A percentile compares a stretch with the other conserved stretches of the same genome.
phyloP scores from a whole-genome alignment of 2,113 vertebrate species.

The Lagopus muta region DNA sequence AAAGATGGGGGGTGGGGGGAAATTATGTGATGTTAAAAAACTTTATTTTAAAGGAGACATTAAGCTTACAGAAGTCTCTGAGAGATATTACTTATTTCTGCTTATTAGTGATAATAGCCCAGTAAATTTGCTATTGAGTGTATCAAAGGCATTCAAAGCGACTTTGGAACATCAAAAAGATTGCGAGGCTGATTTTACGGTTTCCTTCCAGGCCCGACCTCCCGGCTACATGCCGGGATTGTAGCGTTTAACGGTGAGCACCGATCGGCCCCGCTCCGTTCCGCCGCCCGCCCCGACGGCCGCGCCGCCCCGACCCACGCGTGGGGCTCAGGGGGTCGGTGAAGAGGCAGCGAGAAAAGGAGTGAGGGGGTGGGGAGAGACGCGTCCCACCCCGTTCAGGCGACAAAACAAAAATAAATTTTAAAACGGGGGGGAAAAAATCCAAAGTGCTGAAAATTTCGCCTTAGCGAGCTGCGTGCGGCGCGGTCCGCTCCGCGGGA shows the following conservation, averaged over 20 bases:
- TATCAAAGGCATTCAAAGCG: constrained; percentile 66
- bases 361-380: neutral
- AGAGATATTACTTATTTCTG: constrained; percentile 69
- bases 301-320: neutral
- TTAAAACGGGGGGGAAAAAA: too few species aligned
- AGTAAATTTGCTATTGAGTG: constrained; percentile 63
- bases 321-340: neutral
- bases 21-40: constrained; percentile 41
- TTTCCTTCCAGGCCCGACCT: constrained; percentile 64
- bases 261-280: neutral
- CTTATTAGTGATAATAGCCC: constrained; percentile 68
- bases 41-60: constrained; percentile 56
- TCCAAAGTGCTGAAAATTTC: accelerated
- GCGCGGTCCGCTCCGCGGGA: neutral
- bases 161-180: constrained; percentile 70
- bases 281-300: neutral
- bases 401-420: accelerated
- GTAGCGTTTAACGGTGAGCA: constrained; percentile 33
- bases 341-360: neutral
- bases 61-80: constrained; percentile 50
- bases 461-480: accelerated
- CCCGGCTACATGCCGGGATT: constrained; percentile 55
- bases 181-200: constrained; percentile 62
- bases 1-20: neutral
- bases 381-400: neutral